Evolutionary conservation across 2,797 vertebrate species (phyloP), one percentile per base, ranked within the genome.

Genomic region (Columba guinea): DNA sequence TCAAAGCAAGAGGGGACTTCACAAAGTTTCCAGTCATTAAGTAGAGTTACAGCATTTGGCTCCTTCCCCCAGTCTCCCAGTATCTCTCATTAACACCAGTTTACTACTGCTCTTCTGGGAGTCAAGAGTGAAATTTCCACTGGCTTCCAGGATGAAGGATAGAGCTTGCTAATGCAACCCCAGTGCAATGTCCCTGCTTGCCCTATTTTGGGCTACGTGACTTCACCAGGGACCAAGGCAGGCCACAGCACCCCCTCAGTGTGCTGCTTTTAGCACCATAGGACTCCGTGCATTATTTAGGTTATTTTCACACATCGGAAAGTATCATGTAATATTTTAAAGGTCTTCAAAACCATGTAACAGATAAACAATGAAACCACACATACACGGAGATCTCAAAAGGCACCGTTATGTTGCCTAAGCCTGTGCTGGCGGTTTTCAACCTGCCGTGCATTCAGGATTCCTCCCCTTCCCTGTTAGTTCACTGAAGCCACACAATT

Each of bases 71-170:
- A 68, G 70, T 73, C 77, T 94, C 95, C 86, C 88, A 74, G 55
- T 92, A 94, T 89, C 88, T 93, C 94, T 95, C 93, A 90, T 96
- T 96, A 96, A 97, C 95, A 89, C 88, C 2, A 1, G 26, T 84
- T 96, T 94, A 90, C 80, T 92, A 58, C 86, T 26, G 86, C 84
- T 95, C 84, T 90, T 92, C 60, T 64, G 92, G 82, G 94, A 96
- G 64, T 73, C 28, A 46, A 85, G 48, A 95, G 49, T 55, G 86
- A 92, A 92, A 92, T 78, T 92, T 94, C 79, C 78, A 83, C 81
- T 63, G 79, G 75, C 86, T 93, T 95, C 74, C 90, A 94, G 78
- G 71, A 87, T 4, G 69, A 37, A 83, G 49, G 48, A 76, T 11
- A 27, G 46, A 89, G 59, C 49, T 90, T 79, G 60, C 77, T 80